phyloP scores from a whole-genome alignment of 2,888 invertebrate genomes.

The Andrena praecox region DNA sequence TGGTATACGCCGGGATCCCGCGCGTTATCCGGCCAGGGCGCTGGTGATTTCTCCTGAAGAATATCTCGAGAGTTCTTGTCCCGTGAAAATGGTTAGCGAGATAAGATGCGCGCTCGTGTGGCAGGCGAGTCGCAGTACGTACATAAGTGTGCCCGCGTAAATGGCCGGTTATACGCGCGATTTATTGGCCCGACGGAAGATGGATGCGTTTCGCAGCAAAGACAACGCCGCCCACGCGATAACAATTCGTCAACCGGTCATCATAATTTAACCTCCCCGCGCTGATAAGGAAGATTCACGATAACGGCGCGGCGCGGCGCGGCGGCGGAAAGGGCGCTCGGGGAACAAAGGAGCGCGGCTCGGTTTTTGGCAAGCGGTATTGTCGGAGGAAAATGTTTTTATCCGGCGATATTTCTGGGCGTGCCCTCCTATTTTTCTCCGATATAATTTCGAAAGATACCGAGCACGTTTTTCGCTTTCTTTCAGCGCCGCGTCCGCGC shows the following conservation, averaged over 20 bases:
- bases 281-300: slow-evolving; percentile 45
- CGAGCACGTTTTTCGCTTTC: background rate
- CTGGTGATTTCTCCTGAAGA: slow-evolving; percentile 46
- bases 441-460: slow-evolving; percentile 9
- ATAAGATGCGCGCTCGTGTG: slow-evolving; percentile 60
- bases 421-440: background rate
- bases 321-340: background rate
- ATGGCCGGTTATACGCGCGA: slow-evolving; percentile 60
- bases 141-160: slow-evolving; percentile 57
- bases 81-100: slow-evolving; percentile 61
- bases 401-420: background rate
- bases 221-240: slow-evolving; percentile 51
- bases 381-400: background rate
- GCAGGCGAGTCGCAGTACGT: slow-evolving; percentile 22
- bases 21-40: slow-evolving; percentile 18
- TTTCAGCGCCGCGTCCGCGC: background rate
- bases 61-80: slow-evolving; percentile 59
- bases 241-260: slow-evolving; percentile 56
- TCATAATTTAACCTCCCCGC: slow-evolving; percentile 40
- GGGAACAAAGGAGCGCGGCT: background rate
- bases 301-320: slow-evolving; percentile 4
- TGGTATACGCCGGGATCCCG: background rate
- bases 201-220: slow-evolving; percentile 54
- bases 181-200: slow-evolving; percentile 64
- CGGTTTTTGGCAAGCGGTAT: background rate